Evolutionary conservation across 2,888 invertebrate species (phyloP), one percentile per base, ranked within the genome.

Genomic region (Pristionchus arcanus): DNA sequence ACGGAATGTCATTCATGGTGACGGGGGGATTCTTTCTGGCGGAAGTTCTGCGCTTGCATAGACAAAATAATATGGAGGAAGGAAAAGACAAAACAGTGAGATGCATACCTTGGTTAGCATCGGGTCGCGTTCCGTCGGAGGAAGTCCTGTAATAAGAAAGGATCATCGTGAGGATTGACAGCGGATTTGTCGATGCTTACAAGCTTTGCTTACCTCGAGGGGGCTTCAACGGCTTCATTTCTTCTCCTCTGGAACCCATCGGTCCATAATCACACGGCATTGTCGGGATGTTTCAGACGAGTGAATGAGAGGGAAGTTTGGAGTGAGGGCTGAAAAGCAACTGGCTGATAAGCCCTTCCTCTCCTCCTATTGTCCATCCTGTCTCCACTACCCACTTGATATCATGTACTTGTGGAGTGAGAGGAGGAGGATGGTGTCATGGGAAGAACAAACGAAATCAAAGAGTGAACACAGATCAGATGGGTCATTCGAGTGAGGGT

Each of bases 391-490:
- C 34, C 81, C 81, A 81, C 81, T 81, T 53, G 81, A 81, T 81
- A 81, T 49, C 81, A 81, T 81, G 81, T 28, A 81, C 81, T 81
- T 53, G 81, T 49, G 49, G 9, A 15, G 42, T 28, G n/a, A n/a
- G 31, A 37, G 68, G 68, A 68, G 68, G 68, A 49, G 28, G 34
- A 71, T 16, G 71, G n/a, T 53, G 81, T 28, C 81, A 53, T 81
- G 81, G 34, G 81, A 81, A 81, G 81, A 81, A 81, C 81, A 81
- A 77, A 77, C 77, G 77, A 25, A 77, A 77, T 21, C 15, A 68
- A 42, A 42, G 42, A 34, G 25, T 49, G 25, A 81, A 81, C 49
- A 71, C 37, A 34, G 81, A 74, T 34, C 34, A 74, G 74, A 25
- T n/a, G 37, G 74, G 68, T 28, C 68, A 71, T 3, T n/a, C 68